Percentiles rank a stretch among this genome's conserved stretches.
phyloP scores from a whole-genome alignment of 2,113 vertebrate genomes.

The Eulemur macaco region DNA sequence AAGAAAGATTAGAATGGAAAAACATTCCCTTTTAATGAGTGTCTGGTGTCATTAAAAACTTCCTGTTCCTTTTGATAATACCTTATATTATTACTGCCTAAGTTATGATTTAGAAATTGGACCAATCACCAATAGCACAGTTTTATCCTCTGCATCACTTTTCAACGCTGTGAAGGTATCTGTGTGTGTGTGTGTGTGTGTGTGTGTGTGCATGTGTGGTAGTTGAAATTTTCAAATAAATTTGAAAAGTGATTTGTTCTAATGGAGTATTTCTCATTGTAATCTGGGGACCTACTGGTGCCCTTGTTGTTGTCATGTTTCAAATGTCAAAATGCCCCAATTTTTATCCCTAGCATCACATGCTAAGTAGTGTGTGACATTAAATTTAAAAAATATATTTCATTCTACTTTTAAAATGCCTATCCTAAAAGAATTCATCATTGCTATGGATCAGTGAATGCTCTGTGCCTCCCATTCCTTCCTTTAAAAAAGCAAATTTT shows the following conservation, averaged over 20 bases:
- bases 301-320: not conserved
- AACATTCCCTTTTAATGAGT: not conserved
- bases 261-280: not conserved
- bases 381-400: not conserved
- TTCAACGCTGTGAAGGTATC: not conserved
- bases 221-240: not conserved
- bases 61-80: not conserved
- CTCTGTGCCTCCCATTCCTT: not conserved
- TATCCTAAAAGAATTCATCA: not conserved
- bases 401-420: not conserved
- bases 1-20: not conserved
- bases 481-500: not conserved
- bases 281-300: not conserved
- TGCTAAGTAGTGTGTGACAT: not conserved
- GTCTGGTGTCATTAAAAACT: not conserved
- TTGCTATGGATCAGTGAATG: not conserved
- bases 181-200: not conserved
- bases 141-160: not conserved
- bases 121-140: not conserved
- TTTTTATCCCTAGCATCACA: not conserved
- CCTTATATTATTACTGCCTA: not conserved
- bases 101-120: conserved; percentile 1
- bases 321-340: not conserved
- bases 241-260: not conserved
- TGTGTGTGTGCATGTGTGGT: not conserved